These are phyloP conservation scores for Drosophila cognata DNA, from an alignment of 2,888 invertebrate genomes.

Conservation along the genomic window DNA sequence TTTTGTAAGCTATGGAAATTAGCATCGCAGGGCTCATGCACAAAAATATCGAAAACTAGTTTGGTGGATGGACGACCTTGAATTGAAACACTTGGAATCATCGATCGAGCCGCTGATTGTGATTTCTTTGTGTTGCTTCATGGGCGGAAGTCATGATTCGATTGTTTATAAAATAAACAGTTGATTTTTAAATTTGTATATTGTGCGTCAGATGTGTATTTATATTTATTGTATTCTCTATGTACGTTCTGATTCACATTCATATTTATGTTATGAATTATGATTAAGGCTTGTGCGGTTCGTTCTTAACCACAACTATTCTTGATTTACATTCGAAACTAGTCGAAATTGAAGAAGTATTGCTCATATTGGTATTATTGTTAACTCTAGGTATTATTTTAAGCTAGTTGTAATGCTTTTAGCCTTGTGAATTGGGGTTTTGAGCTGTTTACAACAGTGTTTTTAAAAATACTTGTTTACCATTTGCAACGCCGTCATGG, in stretches of 20 bases:
- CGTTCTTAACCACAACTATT: not conserved
- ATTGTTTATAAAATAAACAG: constrained; percentile 8
- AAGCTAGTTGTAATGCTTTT: constrained; percentile 28
- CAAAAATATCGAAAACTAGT: constrained; percentile 39
- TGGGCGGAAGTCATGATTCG: constrained; percentile 53
- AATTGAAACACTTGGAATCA: constrained; percentile 37
- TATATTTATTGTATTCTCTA: not conserved
- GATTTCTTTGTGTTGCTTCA: constrained; percentile 27
- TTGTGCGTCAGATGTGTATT: constrained; percentile 35
- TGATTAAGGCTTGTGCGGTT: constrained; percentile 32
- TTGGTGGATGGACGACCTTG: constrained; percentile 62
- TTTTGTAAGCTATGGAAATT: constrained; percentile 13
- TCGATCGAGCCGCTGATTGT: constrained; percentile 8
- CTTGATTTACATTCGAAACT: constrained; percentile 26
- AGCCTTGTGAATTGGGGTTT: constrained; percentile 58
- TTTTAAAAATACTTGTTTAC: constrained; percentile 35
- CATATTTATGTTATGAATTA: constrained; percentile 8
- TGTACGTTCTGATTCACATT: constrained; percentile 27
- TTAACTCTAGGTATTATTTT: constrained; percentile 9
- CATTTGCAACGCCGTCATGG: constrained; percentile 3
- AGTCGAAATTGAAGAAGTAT: constrained; percentile 29
- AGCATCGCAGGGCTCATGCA: constrained; percentile 34
- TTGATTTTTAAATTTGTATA: constrained; percentile 16
- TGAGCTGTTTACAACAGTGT: constrained; percentile 56
- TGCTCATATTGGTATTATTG: constrained; percentile 18